Evolutionary conservation across 2,797 vertebrate genomes (phyloP).

Genomic region (Aselliscus stoliczkanus): DNA sequence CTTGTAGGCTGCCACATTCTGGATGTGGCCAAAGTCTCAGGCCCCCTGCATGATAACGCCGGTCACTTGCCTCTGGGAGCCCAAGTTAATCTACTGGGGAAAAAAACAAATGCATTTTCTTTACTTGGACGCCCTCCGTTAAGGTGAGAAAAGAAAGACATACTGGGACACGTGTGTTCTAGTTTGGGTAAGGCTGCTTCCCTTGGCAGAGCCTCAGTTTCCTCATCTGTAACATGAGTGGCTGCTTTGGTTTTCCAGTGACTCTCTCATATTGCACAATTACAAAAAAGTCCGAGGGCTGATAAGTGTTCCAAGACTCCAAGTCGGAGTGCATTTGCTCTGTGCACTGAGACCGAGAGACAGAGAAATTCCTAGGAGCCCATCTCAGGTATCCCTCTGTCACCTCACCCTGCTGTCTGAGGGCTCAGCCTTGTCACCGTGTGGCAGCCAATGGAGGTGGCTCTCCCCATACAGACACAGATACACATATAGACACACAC

Average conservation of each 20-base stretch:
- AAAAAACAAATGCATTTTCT: fast-evolving
- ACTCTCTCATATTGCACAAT: neutral
- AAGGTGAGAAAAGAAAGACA: neutral
- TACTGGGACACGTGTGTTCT: fast-evolving
- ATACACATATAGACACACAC: neutral
- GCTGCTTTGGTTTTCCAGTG: neutral
- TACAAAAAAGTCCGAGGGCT: neutral
- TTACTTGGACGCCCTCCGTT: neutral
- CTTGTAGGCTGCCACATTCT: constrained; percentile 94
- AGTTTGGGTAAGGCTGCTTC: neutral
- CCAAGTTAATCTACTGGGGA: constrained; percentile 87
- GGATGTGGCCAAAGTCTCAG: constrained; percentile 96
- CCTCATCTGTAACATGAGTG: neutral
- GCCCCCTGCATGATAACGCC: constrained; percentile 97
- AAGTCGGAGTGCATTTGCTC: neutral
- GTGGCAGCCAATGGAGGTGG: neutral
- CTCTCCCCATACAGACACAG: too few relatives aligned
- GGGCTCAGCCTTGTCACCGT: neutral
- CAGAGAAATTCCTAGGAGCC: fast-evolving
- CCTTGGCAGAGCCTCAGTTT: neutral
- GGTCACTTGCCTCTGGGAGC: constrained; percentile 87
- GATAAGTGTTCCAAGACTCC: neutral
- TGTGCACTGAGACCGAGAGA: neutral
- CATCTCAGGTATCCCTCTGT: neutral
- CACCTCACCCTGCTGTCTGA: neutral